Base-by-base conservation (phyloP, 2,797 vertebrate species). In the Spondyliosoma cantharus region DNA sequence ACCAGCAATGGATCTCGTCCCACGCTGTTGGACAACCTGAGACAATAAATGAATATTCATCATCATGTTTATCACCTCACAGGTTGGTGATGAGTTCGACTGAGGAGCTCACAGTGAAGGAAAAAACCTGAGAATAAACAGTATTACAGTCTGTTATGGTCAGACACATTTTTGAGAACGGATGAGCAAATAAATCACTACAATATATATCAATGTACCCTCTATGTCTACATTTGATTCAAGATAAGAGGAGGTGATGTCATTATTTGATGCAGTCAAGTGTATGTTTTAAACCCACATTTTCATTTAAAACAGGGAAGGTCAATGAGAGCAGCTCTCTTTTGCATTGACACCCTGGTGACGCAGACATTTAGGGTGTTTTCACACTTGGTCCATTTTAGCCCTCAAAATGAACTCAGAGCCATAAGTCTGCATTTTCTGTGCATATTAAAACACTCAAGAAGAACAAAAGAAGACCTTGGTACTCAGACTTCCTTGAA, bases 1-100 rank as follows among this genome's bases (percentile, higher is more conserved):
- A 45, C 95, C 95, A 95, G 88, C 95, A 95, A 4, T 84, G 85
- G 3, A 95, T 86, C 0, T 90, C 77, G 20, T 95, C 94, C 94
- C 94, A 95, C 5, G 63, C 19, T 0, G 95, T 95, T 0, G 78
- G 91, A 82, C 95, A 95, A 19, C 93, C 95, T 95, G 89, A 54
- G 64, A 68, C 45, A 16, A 57, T 19, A 60, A 69, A 15, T 75
- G 12, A 43, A 32, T 20, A 16, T 66, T 76, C 5, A 48, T 37
- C 17, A 72, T 54, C 63, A 52, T 4, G 4, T 68, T 32, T 11
- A 58, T 49, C 12, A 52, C 2, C 9, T 43, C 8, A 43, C 1
- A 5, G 8, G n/a, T 16, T 7, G 17, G 20, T 50, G 1, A 27
- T 11, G 64, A 48, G 13, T 37, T 13, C 2, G 12, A 15, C 43